Percentiles rank a stretch among this genome's conserved stretches.
These are phyloP conservation scores for Eurytemora carolleeae DNA, from an alignment of 1,140 invertebrate species.

Conservation along the genomic window DNA sequence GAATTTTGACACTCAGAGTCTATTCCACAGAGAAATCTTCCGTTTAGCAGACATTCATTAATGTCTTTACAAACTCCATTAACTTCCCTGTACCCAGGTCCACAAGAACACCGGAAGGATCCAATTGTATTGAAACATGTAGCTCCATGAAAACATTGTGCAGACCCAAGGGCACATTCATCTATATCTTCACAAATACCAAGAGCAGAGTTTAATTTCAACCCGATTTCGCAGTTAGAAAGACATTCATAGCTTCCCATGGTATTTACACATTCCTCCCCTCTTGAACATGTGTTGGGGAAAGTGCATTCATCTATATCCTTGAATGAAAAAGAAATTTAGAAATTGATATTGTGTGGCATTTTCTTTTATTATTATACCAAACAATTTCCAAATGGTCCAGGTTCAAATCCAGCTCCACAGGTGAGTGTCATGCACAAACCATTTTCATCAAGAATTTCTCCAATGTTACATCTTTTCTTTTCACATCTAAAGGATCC, in stretches of 20 bases:
- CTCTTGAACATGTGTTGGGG: constrained; percentile 23
- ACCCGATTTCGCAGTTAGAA: constrained; percentile 18
- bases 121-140: constrained; percentile 49
- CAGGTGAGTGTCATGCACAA: constrained; percentile 27
- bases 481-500: constrained; percentile 55
- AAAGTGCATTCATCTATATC: constrained; percentile 35
- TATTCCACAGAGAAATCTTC: constrained; percentile 24
- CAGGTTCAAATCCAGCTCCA: constrained; percentile 28
- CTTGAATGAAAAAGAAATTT: constrained; percentile 1
- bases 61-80: constrained; percentile 37
- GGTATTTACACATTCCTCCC: constrained; percentile 33
- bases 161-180: constrained; percentile 24
- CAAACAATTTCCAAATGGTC: constrained; percentile 26
- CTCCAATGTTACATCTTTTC: constrained; percentile 30
- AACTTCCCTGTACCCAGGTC: constrained; percentile 34
- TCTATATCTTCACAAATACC: constrained; percentile 24
- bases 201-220: not conserved
- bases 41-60: constrained; percentile 38
- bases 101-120: constrained; percentile 52
- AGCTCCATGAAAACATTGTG: constrained; percentile 40
- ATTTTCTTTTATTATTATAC: constrained; percentile 8
- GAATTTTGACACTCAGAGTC: constrained; percentile 36
- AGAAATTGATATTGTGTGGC: constrained; percentile 23
- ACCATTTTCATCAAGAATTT: constrained; percentile 21
- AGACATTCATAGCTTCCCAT: constrained; percentile 34